A percentile compares a stretch with the other conserved stretches of the same genome.
Conservation (phyloP, 2,797 vertebrate species). For the Xerus rutilus region DNA sequence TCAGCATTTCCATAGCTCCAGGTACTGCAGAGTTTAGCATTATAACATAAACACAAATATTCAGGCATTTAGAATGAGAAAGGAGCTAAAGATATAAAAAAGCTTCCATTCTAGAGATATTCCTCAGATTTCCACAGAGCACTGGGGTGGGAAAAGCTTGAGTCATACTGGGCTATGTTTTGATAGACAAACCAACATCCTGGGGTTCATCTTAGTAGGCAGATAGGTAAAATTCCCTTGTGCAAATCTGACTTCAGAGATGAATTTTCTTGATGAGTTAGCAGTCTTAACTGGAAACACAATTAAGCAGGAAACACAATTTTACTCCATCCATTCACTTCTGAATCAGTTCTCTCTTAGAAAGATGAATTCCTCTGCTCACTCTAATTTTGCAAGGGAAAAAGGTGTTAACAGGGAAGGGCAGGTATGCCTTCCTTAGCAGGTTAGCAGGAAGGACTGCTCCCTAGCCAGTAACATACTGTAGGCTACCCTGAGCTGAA, state of each 20-base stretch:
- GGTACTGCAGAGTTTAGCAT: neutral
- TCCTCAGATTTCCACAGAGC: rapidly evolving
- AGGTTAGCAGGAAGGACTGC: too few species aligned
- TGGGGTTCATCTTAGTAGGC: neutral
- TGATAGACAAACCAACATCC: neutral
- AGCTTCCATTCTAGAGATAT: neutral
- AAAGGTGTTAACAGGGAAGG: neutral
- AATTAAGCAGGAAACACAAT: neutral
- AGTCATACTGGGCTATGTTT: neutral
- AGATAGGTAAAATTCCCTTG: neutral
- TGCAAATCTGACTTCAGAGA: neutral
- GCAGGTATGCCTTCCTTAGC: neutral
- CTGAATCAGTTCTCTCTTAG: neutral
- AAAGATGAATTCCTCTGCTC: neutral
- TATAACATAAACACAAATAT: neutral
- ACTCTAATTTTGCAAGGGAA: neutral
- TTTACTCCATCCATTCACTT: conserved; percentile 23
- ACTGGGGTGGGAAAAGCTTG: neutral
- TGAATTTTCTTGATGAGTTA: neutral
- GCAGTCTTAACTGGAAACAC: neutral
- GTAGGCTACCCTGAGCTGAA: neutral
- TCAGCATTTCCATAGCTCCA: neutral
- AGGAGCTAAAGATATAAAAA: neutral
- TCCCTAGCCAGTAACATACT: neutral
- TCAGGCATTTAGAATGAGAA: neutral